phyloP scores from a whole-genome alignment of 2,113 vertebrate species.

The Copsychus sechellarum region DNA sequence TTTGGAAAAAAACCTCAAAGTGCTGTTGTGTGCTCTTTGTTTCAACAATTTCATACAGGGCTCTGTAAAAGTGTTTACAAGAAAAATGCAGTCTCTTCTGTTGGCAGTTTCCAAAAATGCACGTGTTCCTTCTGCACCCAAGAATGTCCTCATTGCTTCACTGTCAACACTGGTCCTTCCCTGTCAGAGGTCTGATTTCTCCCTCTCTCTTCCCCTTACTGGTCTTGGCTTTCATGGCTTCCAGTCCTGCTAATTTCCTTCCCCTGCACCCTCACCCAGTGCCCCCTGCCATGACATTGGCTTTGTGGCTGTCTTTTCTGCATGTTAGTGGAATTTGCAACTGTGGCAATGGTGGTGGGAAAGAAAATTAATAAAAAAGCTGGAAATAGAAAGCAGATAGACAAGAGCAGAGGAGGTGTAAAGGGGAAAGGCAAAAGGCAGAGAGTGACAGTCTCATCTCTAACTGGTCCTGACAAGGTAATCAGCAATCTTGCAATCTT shows the following conservation, averaged over 20 bases:
- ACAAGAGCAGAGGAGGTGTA: neutral
- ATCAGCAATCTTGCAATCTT: neutral
- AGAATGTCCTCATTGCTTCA: rapidly evolving
- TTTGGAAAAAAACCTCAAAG: neutral
- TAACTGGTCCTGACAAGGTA: neutral
- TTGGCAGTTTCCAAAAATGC: neutral
- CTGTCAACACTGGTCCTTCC: neutral
- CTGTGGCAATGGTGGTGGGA: neutral
- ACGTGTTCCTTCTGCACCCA: rapidly evolving
- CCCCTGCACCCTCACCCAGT: neutral
- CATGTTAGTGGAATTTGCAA: neutral
- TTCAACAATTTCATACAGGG: neutral
- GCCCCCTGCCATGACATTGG: neutral
- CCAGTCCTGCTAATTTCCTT: neutral
- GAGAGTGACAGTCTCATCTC: neutral
- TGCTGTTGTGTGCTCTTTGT: neutral
- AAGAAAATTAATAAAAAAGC: neutral
- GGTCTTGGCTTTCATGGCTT: neutral
- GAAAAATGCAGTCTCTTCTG: neutral
- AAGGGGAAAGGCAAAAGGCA: neutral
- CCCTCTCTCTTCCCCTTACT: neutral
- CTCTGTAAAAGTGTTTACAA: neutral
- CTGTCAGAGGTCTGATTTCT: neutral
- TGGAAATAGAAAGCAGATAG: neutral
- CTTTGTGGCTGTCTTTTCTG: neutral